Base-by-base conservation (phyloP, 2,797 vertebrate species). In the Delichon dasypus region DNA sequence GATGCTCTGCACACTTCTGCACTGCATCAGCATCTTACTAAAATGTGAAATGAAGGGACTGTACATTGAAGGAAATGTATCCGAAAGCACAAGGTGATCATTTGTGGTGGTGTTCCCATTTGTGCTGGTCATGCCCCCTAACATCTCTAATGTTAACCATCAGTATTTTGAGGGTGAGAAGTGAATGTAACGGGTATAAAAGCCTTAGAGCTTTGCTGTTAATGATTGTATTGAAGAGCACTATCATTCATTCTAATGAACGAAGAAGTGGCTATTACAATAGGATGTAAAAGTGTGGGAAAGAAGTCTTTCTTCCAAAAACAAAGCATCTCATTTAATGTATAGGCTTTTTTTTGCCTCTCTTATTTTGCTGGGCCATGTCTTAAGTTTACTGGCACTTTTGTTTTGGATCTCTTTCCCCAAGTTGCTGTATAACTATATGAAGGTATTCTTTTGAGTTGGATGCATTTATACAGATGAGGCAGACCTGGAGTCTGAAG, bases 241-340 rank as follows among this genome's bases (percentile, higher is more conserved):
- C 96, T 97, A 85, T 97, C 95, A 95, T 96, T 97, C 95, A 94
- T 96, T 95, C 68, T 97, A 96, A 96, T 95, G 92, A 97, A 94
- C 89, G 94, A 96, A 95, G 67, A 73, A 96, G 92, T 97, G 97
- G 97, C 94, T 97, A 86, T 96, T 97, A 95, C 60, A 84, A 84
- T 97, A 97, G 84, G 76, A 92, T 80, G 93, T 90, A 95, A 94
- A 95, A 94, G 93, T 86, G 89, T 22, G 93, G 98, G 98, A 97
- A 97, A 97, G 97, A 97, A 97, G 85, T 97, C 82, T 94, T 93
- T 93, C 94, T 90, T 71, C 4, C 8, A 96, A 97, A 13, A 97
- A 38, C 38, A 96, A 97, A 95, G 96, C 97, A 98, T 98, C 97
- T 98, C 97, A 98, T 98, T 98, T 97, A 98, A 97, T 98, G 98